Percentiles rank a stretch among this genome's conserved stretches.
Evolutionary conservation across 2,113 vertebrate genomes (phyloP).

Genomic region (Reinhardtius hippoglossoides): DNA sequence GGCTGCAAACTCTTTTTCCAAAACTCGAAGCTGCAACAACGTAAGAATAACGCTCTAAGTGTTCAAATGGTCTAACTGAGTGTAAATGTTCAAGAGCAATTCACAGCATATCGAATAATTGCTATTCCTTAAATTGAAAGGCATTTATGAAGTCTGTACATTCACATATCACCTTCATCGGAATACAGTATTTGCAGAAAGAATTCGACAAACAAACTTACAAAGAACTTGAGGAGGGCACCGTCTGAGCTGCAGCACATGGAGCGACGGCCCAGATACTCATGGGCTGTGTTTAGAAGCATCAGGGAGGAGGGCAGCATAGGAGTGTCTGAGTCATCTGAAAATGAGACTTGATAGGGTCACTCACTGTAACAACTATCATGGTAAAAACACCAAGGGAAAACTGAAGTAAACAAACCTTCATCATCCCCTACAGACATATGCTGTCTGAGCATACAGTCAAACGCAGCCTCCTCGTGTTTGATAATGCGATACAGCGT

Average conservation of each 20-base stretch:
- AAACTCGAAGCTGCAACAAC: constrained; percentile 85
- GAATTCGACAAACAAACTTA: constrained; percentile 77
- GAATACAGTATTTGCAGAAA: neutral
- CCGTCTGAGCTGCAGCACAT: constrained; percentile 96
- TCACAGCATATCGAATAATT: neutral
- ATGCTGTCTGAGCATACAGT: constrained; percentile 87
- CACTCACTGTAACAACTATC: constrained; percentile 17
- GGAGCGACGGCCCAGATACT: constrained; percentile 93
- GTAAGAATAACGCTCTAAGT: constrained; percentile 5
- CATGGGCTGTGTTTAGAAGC: constrained; percentile 96
- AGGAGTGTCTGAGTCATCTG: constrained; percentile 84
- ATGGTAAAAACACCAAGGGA: neutral
- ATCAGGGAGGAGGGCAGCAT: constrained; percentile 95
- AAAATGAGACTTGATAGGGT: constrained; percentile 36
- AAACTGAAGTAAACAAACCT: constrained; percentile 78
- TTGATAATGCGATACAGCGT: constrained; percentile 92
- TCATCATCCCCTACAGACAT: constrained; percentile 85
- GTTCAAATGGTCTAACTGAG: neutral
- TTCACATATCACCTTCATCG: neutral
- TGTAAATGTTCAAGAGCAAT: neutral
- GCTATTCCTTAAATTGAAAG: neutral
- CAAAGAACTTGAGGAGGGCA: constrained; percentile 93
- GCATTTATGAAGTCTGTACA: neutral
- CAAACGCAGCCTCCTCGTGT: constrained; percentile 91
- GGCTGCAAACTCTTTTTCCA: constrained; percentile 89